These are phyloP conservation scores for Mastomys coucha DNA, from an alignment of 2,113 vertebrate genomes.

Conservation along the genomic window DNA sequence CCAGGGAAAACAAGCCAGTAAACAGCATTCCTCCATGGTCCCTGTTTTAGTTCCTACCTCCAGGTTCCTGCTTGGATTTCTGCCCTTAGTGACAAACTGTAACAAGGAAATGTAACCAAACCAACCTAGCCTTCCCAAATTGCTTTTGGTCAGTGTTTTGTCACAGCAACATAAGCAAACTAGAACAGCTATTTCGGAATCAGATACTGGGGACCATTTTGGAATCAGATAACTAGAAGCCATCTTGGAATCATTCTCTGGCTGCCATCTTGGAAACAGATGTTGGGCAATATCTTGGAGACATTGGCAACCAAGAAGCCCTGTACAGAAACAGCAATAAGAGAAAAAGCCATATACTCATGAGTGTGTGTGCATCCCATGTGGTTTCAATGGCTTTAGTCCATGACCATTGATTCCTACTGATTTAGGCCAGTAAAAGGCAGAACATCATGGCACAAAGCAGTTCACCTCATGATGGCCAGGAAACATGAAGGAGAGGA, in stretches of 20 bases:
- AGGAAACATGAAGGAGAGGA: neutral
- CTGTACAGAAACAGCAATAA: neutral
- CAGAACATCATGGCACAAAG: neutral
- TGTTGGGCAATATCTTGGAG: neutral
- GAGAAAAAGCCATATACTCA: neutral
- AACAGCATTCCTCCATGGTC: neutral
- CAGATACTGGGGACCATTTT: neutral
- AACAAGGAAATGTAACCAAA: neutral
- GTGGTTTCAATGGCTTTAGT: neutral
- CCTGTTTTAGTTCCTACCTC: neutral
- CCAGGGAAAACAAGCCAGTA: neutral
- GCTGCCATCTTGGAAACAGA: neutral
- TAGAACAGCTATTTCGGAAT: neutral
- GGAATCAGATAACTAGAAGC: no score
- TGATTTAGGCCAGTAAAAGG: neutral
- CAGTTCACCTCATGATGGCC: neutral
- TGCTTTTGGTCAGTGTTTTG: neutral
- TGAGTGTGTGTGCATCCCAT: neutral
- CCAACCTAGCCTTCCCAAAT: neutral
- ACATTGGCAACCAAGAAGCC: neutral
- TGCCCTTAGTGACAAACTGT: neutral
- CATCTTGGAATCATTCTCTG: neutral
- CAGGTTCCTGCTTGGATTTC: neutral
- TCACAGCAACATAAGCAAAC: neutral
- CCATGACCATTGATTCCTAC: neutral